phyloP scores from a whole-genome alignment of 2,113 vertebrate species.

The cat (Felis catus) region F.catus_Fca126_mat1.0 CM031411.1:61351001-61351500 shows the following conservation, averaged over 20 bases:
- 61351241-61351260: not conserved
- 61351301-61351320: not conserved
- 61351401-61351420: not conserved
- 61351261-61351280: not conserved
- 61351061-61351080: too few species aligned
- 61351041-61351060: too few species aligned
- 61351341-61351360: not conserved
- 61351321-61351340: not conserved
- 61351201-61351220: not conserved
- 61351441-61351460: not conserved
- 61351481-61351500: not conserved
- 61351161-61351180: too few species aligned
- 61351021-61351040: too few species aligned
- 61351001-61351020: too few species aligned
- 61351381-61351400: not conserved
- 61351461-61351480: not conserved
- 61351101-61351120: too few species aligned
- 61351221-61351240: not conserved
- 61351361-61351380: not conserved
- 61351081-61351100: too few species aligned
- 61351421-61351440: not conserved
- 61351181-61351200: too few species aligned
- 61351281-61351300: not conserved
- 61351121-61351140: too few species aligned
- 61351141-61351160: too few species aligned